Evolutionary conservation across 2,888 invertebrate genomes (phyloP).

Genomic region (Atethmia centrago): DNA sequence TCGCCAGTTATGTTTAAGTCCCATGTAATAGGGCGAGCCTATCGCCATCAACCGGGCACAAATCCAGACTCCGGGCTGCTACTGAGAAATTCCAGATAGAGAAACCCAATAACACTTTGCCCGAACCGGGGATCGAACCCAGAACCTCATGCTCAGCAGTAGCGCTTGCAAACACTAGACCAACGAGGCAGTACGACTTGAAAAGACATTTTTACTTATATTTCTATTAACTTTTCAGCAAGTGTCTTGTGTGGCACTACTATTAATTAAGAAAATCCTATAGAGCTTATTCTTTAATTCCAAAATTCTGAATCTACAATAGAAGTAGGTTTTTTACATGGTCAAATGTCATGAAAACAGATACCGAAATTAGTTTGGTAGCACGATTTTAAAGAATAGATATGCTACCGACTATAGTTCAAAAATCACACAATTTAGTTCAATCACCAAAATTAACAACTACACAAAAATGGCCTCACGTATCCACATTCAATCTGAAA

Average conservation of each 20-base stretch:
- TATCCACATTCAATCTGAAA: slow-evolving; percentile 19
- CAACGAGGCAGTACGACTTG: no score
- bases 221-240: background rate
- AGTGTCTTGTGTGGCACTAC: background rate
- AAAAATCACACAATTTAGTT: no score
- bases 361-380: background rate
- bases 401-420: no score
- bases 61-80: no score
- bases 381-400: background rate
- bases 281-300: background rate
- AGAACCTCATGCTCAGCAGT: no score
- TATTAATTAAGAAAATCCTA: background rate
- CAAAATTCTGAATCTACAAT: background rate
- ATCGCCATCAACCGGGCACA: no score
- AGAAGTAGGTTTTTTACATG: background rate
- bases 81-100: no score
- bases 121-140: no score
- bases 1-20: no score
- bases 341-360: background rate
- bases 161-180: no score
- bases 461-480: slow-evolving; percentile 1
- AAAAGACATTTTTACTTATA: background rate
- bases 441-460: background rate
- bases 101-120: no score
- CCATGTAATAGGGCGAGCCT: no score